A percentile compares a stretch with the other conserved stretches of the same genome.
Conservation (phyloP, 2,888 invertebrate genomes). For the Hololepta plana region DNA sequence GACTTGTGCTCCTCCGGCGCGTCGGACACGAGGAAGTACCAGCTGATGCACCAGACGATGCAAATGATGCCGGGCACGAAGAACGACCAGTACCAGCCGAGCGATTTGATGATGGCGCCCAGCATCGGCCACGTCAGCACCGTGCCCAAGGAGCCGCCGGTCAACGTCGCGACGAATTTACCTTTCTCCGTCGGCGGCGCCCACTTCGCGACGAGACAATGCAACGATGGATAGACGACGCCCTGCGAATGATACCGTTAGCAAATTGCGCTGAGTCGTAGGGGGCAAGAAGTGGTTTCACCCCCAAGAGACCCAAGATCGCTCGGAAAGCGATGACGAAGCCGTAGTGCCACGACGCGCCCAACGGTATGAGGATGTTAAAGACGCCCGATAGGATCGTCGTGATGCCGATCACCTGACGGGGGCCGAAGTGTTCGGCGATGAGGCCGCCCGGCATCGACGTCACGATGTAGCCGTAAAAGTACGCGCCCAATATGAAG, state of each 20-base stretch:
- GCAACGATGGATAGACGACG: constrained; percentile 21
- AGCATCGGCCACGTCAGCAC: constrained; percentile 30
- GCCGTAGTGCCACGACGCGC: constrained; percentile 36
- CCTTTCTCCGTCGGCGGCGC: constrained; percentile 31
- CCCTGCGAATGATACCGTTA: too few relatives aligned
- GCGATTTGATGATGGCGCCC: constrained; percentile 23
- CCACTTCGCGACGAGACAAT: constrained; percentile 26
- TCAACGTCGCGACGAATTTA: constrained; percentile 29
- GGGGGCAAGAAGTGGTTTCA: too few relatives aligned
- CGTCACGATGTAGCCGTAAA: constrained; percentile 50
- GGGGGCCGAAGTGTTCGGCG: constrained; percentile 44
- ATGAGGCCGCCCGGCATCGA: constrained; percentile 45
- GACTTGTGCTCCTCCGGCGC: constrained; percentile 34
- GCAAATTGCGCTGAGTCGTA: too few relatives aligned
- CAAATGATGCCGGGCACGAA: constrained; percentile 19
- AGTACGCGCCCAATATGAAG: constrained; percentile 44
- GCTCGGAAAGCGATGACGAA: constrained; percentile 39
- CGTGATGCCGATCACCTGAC: constrained; percentile 36
- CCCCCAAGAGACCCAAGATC: constrained; percentile 41
- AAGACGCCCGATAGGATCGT: constrained; percentile 33
- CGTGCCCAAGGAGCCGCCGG: constrained; percentile 32
- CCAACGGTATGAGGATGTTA: constrained; percentile 40
- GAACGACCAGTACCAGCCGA: constrained; percentile 24
- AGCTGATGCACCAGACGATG: constrained; percentile 23
- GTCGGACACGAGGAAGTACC: constrained; percentile 33